Base-by-base conservation (phyloP, 2,113 vertebrate genomes). In the Plotosus lineatus region DNA sequence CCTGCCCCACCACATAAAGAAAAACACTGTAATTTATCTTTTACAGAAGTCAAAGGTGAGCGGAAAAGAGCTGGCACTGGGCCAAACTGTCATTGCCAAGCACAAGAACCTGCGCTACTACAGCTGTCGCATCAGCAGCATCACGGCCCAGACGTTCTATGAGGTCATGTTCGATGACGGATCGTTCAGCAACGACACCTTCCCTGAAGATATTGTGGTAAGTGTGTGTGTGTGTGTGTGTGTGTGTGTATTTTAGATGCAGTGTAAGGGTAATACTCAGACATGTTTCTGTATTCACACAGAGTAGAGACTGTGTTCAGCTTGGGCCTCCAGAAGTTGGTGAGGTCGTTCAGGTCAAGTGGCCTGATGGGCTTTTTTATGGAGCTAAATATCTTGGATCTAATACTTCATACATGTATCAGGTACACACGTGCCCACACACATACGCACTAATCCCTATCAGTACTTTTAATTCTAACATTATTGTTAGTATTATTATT, bases 181-280 rank as follows among this genome's bases (percentile, higher is more conserved):
- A 78, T 98, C 98, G 61, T 96, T 97, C 90, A 98, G 97, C 91
- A 94, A 94, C 80, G 97, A 98, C 85, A 98, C 96, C 10, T 98
- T 95, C 89, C 97, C 98, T 3, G 98, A 99, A 91, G 97, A 99
- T 87, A 98, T 98, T 44, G 94, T 98, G 87, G 98, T 99, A 90
- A 96, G 95, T 90, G 42, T 78, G 69, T 51, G 7, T 56, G 46
- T n/a, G 28, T 26, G 28, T 38, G 26, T 28, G 56, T 33, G 40
- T 21, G 76, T 68, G 50, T 55, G 33, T 8, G 17, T 46, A 46
- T 46, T 1, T 33, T 14, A 7, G 1, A 63, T 21, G 15, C 60
- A 19, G 33, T 2, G 42, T 17, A 1, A 1, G 26, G 7, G n/a
- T 15, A 17, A n/a, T 12, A 42, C 4, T 36, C 10, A 26, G 36